Evolutionary conservation across 2,113 vertebrate species (phyloP).

Genomic region (Atractosteus spatula): DNA sequence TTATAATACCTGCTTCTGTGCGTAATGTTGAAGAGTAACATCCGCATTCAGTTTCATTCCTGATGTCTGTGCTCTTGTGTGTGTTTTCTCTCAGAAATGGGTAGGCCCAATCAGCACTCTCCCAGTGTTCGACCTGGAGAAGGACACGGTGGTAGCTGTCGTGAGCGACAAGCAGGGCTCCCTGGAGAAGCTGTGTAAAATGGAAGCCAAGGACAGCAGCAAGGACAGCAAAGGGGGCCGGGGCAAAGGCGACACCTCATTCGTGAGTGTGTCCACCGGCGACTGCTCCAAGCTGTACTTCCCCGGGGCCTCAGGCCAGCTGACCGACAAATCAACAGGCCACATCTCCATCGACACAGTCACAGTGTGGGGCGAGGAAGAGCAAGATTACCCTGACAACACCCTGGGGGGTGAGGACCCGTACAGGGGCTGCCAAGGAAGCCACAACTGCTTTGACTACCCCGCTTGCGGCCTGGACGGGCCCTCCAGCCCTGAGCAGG

Average conservation of each 20-base stretch:
- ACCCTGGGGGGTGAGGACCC: conserved; percentile 32
- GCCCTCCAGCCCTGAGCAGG: conserved; percentile 13
- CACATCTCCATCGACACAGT: conserved; percentile 83
- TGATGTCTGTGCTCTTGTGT: not conserved
- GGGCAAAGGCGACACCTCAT: conserved; percentile 1
- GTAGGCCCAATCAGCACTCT: conserved; percentile 55
- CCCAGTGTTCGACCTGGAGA: conserved; percentile 48
- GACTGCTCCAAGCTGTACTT: conserved; percentile 30
- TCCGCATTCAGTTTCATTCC: too few species aligned
- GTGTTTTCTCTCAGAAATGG: conserved; percentile 56
- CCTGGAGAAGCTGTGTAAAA: conserved; percentile 13
- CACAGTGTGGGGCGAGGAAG: conserved; percentile 65
- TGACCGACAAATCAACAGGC: conserved; percentile 55
- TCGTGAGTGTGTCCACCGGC: not conserved
- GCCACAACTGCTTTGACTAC: conserved; percentile 39
- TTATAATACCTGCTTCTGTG: too few species aligned
- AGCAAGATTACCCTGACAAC: conserved; percentile 32
- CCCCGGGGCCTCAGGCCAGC: conserved; percentile 25
- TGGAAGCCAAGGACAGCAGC: conserved; percentile 15
- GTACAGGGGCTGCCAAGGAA: conserved; percentile 26
- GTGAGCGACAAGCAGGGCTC: conserved; percentile 28
- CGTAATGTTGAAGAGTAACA: too few species aligned
- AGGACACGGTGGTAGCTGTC: conserved; percentile 38
- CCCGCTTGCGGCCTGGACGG: conserved; percentile 48
- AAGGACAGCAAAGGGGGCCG: conserved; percentile 28